A percentile compares a stretch with the other conserved stretches of the same genome.
phyloP scores from a whole-genome alignment of 2,888 invertebrate genomes.

The Rhingia campestris region DNA sequence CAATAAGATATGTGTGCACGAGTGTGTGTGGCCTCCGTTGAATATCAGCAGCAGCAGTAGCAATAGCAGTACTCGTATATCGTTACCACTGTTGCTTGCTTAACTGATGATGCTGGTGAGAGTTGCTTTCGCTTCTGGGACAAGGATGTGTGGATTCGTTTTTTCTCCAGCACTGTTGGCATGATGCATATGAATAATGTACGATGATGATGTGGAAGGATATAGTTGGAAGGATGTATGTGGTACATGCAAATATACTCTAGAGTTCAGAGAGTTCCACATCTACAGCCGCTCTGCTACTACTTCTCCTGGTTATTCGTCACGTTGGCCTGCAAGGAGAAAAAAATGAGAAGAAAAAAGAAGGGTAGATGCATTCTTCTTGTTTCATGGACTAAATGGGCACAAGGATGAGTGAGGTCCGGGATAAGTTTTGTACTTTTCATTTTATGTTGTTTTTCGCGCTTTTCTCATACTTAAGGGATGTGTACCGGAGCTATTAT shows the following conservation, averaged over 20 bases:
- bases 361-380: slow-evolving; percentile 55
- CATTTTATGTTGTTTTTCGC: slow-evolving; percentile 31
- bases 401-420: slow-evolving; percentile 61
- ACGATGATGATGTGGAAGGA: slow-evolving; percentile 64
- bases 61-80: slow-evolving; percentile 12
- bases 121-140: slow-evolving; percentile 45
- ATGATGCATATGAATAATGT: slow-evolving; percentile 67
- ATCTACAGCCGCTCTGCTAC: background rate
- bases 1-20: slow-evolving; percentile 16
- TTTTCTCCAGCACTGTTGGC: slow-evolving; percentile 36
- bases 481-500: slow-evolving; percentile 39
- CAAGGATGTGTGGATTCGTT: slow-evolving; percentile 56
- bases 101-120: slow-evolving; percentile 8
- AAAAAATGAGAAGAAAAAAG: background rate
- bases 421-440: slow-evolving; percentile 33
- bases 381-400: slow-evolving; percentile 48
- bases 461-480: slow-evolving; percentile 36
- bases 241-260: slow-evolving; percentile 65
- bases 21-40: slow-evolving; percentile 13
- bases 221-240: slow-evolving; percentile 41
- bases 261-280: slow-evolving; percentile 48
- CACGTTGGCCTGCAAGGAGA: slow-evolving; percentile 41
- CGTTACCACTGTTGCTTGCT: slow-evolving; percentile 10
- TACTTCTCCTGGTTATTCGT: slow-evolving; percentile 32
- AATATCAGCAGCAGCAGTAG: slow-evolving; percentile 16